phyloP scores from a whole-genome alignment of 1,140 invertebrate genomes.

The Pentalonia nigronervosa region DNA sequence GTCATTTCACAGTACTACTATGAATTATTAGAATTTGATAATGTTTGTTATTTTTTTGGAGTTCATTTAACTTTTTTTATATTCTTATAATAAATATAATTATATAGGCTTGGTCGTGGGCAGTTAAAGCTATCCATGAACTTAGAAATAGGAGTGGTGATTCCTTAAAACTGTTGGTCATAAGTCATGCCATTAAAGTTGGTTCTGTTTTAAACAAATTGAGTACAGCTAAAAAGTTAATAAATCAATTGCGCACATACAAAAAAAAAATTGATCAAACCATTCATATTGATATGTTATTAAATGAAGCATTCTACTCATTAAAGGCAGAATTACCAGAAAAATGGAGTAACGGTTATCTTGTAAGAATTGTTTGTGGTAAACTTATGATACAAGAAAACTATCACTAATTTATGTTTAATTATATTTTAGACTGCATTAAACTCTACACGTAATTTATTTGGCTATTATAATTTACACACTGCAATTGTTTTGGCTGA shows the following conservation, averaged over 20 bases:
- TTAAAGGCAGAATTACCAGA: not conserved
- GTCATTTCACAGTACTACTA: conserved; percentile 31
- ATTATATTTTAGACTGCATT: conserved; percentile 73
- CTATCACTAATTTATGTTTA: not conserved
- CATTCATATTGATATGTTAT: conserved; percentile 7
- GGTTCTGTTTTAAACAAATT: conserved; percentile 9
- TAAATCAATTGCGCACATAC: not conserved
- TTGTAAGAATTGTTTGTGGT: not conserved
- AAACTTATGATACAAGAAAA: not conserved
- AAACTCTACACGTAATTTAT: conserved; percentile 76
- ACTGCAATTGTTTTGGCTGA: conserved; percentile 89
- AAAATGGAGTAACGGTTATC: conserved; percentile 20
- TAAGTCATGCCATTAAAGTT: not conserved
- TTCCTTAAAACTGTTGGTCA: not conserved
- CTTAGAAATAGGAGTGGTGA: not conserved
- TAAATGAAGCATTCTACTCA: not conserved
- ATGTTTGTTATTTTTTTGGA: not conserved
- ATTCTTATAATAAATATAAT: not conserved
- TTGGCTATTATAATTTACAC: conserved; percentile 83
- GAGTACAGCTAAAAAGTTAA: not conserved
- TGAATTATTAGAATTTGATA: conserved; percentile 17
- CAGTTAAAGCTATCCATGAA: conserved; percentile 18
- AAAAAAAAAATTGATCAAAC: not conserved
- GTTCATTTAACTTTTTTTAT: not conserved
- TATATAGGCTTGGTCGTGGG: conserved; percentile 38